phyloP scores from a whole-genome alignment of 2,113 vertebrate genomes.

The Pteronura brasiliensis region DNA sequence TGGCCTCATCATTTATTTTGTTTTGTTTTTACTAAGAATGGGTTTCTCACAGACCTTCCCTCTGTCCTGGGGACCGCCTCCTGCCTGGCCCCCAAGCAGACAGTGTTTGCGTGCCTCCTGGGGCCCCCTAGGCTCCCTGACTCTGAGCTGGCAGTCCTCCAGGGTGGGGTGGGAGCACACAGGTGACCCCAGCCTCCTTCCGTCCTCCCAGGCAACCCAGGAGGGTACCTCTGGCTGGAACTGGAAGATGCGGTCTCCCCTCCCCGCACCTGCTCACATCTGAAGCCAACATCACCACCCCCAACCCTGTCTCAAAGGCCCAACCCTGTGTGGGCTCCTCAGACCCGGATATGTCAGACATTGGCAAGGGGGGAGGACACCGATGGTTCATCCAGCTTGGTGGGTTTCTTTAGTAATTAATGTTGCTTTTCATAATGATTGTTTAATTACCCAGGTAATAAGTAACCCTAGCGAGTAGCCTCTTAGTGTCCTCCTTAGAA shows the following conservation, averaged over 20 bases:
- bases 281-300: neutral
- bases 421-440: neutral
- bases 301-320: neutral
- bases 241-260: neutral
- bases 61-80: neutral
- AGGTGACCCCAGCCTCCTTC: neutral
- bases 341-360: too few species aligned
- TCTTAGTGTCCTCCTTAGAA: neutral
- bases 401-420: neutral
- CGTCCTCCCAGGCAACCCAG: neutral
- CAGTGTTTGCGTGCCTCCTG: neutral
- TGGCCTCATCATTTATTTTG: neutral
- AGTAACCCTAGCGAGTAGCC: neutral
- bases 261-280: neutral
- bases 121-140: neutral
- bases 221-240: neutral
- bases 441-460: neutral
- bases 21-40: neutral
- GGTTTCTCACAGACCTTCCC: neutral
- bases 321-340: fast-evolving
- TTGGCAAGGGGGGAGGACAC: neutral
- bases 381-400: neutral
- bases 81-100: too few species aligned
- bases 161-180: neutral
- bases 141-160: neutral